A percentile compares a stretch with the other conserved stretches of the same genome.
Evolutionary conservation across 2,888 invertebrate species (phyloP).

Genomic region (Acronicta alni): DNA sequence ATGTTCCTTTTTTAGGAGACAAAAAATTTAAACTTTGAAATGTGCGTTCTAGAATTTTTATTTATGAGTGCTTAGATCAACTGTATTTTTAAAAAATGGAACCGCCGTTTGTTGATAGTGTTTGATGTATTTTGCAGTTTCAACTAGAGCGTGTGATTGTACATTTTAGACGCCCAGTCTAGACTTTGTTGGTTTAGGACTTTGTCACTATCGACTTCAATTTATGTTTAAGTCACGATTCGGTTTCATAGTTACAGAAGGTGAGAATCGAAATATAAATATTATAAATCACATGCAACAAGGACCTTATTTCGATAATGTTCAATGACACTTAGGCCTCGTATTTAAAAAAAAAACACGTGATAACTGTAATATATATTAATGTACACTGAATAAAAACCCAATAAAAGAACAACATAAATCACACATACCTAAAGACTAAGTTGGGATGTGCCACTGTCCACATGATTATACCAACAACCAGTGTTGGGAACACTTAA

Average conservation of each 20-base stretch:
- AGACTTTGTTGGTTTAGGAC: constrained; percentile 41
- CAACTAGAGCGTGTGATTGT: constrained; percentile 10
- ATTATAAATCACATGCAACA: not conserved
- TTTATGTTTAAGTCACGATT: not conserved
- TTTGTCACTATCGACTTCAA: constrained; percentile 9
- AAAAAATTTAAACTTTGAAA: constrained; percentile 43
- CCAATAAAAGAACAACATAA: not conserved
- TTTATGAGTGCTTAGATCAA: constrained; percentile 39
- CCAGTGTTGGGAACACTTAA: not conserved
- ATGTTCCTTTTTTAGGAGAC: constrained; percentile 10
- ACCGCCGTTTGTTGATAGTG: constrained; percentile 33
- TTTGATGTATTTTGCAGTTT: constrained; percentile 22
- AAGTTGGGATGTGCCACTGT: not conserved
- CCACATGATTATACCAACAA: not conserved
- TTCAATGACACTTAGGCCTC: not conserved
- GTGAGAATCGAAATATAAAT: too few relatives aligned
- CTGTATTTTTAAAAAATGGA: constrained; percentile 21
- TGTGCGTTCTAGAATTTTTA: constrained; percentile 40
- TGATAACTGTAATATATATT: not conserved
- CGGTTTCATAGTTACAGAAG: not conserved
- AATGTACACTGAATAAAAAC: not conserved
- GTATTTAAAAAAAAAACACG: not conserved
- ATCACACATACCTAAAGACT: not conserved
- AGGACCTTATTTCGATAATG: not conserved
- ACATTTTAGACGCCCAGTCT: constrained; percentile 24